These are phyloP conservation scores for Oxyteleia sp. DNA, from an alignment of 2,888 invertebrate species.

Conservation along the genomic window DNA sequence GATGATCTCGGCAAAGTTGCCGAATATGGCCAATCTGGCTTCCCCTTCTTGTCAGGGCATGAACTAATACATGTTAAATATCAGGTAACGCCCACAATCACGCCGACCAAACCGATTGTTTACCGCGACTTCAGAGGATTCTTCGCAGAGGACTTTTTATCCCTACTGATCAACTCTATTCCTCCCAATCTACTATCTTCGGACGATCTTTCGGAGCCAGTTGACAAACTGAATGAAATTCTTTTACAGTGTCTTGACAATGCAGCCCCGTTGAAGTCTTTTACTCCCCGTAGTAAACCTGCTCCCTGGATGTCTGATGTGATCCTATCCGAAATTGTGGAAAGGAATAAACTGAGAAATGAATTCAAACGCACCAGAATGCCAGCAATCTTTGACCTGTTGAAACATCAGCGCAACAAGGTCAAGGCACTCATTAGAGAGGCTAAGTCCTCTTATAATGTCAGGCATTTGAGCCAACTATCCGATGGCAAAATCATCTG, in stretches of 20 bases:
- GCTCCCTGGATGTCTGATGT: neutral
- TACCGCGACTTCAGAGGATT: neutral
- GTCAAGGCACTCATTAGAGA: neutral
- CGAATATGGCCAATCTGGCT: neutral
- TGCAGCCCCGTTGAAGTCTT: neutral
- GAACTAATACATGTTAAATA: slow-evolving; percentile 9
- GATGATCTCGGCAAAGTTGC: neutral
- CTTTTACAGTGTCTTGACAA: neutral
- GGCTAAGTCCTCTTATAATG: neutral
- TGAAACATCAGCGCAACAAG: neutral
- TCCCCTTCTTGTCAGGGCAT: slow-evolving; percentile 18
- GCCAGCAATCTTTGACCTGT: neutral
- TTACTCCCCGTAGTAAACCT: neutral
- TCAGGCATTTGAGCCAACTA: neutral
- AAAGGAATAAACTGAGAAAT: neutral
- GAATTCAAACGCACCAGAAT: neutral
- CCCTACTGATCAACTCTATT: too few species aligned
- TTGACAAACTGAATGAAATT: neutral
- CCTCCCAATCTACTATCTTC: neutral
- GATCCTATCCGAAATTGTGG: neutral
- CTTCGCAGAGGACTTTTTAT: neutral
- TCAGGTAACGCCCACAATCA: neutral
- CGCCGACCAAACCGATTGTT: neutral
- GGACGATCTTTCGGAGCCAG: neutral
- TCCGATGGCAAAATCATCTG: too few species aligned